Percentiles rank a stretch among this genome's conserved stretches.
These are phyloP conservation scores for Solea solea DNA, from an alignment of 2,113 vertebrate species.

Conservation along the genomic window DNA sequence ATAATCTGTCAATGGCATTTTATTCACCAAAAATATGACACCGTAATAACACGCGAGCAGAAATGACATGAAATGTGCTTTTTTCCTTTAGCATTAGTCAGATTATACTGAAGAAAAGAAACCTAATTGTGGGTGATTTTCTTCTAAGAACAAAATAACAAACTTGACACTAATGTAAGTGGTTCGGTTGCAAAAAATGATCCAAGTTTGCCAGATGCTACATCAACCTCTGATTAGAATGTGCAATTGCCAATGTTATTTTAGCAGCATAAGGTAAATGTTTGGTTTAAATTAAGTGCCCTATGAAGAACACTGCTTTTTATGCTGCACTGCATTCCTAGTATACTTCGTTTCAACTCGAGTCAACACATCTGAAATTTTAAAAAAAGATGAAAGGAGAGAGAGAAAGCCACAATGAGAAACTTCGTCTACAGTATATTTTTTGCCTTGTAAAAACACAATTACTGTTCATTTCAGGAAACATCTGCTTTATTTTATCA, in stretches of 20 bases:
- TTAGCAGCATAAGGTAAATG: no score
- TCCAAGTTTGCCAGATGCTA: background rate
- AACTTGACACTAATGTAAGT: background rate
- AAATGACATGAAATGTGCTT: no score
- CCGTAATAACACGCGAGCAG: no score
- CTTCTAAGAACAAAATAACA: background rate
- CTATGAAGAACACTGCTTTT: background rate
- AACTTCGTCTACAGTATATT: background rate
- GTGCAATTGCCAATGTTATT: no score
- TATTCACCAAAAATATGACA: no score
- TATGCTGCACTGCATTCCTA: conserved; percentile 1
- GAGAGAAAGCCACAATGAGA: background rate
- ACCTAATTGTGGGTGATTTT: background rate
- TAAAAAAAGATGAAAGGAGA: background rate
- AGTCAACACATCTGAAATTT: background rate
- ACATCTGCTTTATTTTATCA: conserved; percentile 20
- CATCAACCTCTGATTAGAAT: background rate
- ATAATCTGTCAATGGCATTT: no score
- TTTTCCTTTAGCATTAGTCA: no score
- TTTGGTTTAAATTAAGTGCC: no score
- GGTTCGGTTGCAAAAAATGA: background rate
- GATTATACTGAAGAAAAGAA: no score
- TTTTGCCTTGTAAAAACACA: conserved; percentile 9
- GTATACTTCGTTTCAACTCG: background rate
- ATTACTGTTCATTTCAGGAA: conserved; percentile 13